phyloP scores from a whole-genome alignment of 1,140 invertebrate genomes.

The Batillaria attramentaria region DNA sequence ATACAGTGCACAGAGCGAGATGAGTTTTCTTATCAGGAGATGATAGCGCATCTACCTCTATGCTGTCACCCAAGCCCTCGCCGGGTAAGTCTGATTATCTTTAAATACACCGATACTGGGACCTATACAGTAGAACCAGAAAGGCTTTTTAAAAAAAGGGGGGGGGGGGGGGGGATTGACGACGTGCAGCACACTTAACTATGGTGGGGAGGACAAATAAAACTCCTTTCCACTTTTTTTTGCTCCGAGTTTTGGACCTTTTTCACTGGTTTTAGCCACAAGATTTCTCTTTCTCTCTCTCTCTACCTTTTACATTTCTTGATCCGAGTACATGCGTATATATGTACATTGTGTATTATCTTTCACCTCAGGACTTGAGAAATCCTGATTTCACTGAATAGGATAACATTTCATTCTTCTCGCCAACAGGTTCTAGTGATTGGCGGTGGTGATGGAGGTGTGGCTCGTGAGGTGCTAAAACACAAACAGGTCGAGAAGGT shows the following conservation, averaged over 20 bases:
- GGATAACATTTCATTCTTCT: not conserved
- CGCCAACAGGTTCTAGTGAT: no score
- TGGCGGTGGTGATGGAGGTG: conserved; percentile 97
- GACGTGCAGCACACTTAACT: no score
- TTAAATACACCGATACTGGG: no score
- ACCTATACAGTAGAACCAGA: no score
- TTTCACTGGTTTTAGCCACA: not conserved
- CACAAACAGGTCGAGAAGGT: conserved; percentile 91
- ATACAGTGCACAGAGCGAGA: conserved; percentile 97
- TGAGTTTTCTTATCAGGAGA: conserved; percentile 99
- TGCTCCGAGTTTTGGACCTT: not conserved
- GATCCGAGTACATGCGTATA: no score
- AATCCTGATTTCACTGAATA: not conserved
- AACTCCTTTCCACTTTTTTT: not conserved
- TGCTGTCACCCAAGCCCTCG: conserved; percentile 92
- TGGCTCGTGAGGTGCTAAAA: conserved; percentile 94
- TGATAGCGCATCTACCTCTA: conserved; percentile 95
- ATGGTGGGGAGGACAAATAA: no score
- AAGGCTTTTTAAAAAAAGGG: no score
- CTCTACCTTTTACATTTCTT: not conserved
- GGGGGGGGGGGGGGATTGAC: no score
- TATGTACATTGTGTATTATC: not conserved
- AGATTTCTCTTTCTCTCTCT: not conserved
- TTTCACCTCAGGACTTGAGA: not conserved
- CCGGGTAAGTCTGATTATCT: conserved; percentile 77